These are phyloP conservation scores for Hylomyscus alleni DNA, from an alignment of 2,797 vertebrate species.

Conservation along the genomic window DNA sequence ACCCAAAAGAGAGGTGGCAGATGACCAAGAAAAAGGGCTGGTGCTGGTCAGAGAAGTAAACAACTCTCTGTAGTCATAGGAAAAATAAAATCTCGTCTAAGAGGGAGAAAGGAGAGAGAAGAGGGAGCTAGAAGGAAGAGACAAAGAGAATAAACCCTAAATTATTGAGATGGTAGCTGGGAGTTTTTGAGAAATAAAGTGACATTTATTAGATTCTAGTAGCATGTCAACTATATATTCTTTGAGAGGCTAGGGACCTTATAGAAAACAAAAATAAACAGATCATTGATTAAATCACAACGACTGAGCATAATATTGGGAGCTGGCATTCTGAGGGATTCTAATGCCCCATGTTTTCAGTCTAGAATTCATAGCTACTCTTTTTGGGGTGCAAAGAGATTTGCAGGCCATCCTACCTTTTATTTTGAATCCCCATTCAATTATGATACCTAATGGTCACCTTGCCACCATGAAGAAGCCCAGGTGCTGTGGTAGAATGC, in stretches of 20 bases:
- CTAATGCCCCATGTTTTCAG: background rate
- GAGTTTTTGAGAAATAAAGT: conserved; percentile 38
- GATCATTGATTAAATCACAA: conserved; percentile 53
- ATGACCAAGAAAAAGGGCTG: background rate
- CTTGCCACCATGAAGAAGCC: fast-evolving
- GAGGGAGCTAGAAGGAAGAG: background rate
- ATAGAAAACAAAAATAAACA: conserved; percentile 54
- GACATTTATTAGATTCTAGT: conserved; percentile 40
- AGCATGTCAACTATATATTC: conserved; percentile 39
- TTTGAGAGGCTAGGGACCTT: conserved; percentile 34
- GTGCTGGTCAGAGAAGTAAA: background rate
- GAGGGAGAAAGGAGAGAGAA: background rate
- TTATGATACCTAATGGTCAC: background rate
- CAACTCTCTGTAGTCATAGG: background rate
- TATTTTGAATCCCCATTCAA: background rate
- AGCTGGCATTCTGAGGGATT: conserved; percentile 30
- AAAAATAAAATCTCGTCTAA: background rate
- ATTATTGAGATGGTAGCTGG: background rate
- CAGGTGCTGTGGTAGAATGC: fast-evolving
- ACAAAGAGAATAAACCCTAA: background rate
- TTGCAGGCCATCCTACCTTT: background rate
- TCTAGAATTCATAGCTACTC: conserved; percentile 5
- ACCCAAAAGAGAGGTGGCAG: background rate
- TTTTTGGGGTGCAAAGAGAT: background rate
- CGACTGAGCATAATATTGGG: background rate